Conservation (phyloP, 2,797 vertebrate genomes). For the Melanotaenia trifasciata region DNA sequence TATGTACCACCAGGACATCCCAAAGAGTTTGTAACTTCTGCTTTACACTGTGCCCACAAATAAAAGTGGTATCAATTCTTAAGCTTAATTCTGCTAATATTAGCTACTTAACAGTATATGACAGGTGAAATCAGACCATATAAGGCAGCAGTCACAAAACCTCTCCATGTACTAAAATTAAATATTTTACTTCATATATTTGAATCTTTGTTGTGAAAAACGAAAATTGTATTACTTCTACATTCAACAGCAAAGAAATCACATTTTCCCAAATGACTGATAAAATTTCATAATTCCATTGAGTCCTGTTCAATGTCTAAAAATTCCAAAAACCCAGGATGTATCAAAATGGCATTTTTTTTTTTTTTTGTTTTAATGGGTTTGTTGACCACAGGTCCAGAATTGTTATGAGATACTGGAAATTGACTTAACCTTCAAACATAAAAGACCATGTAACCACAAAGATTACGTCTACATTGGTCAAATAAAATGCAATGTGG, state of each 20-base stretch:
- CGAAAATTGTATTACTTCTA: too few relatives aligned
- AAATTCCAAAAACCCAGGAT: too few relatives aligned
- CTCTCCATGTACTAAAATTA: not conserved
- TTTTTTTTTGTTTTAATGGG: too few relatives aligned
- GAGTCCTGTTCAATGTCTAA: too few relatives aligned
- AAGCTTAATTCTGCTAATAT: not conserved
- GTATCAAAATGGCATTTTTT: too few relatives aligned
- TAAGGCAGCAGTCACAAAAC: not conserved
- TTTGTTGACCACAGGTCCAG: not conserved
- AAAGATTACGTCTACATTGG: not conserved
- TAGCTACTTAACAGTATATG: not conserved
- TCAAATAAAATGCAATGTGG: not conserved
- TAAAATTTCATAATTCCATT: too few relatives aligned
- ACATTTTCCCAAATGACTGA: too few relatives aligned
- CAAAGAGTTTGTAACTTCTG: not conserved
- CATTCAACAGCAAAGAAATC: too few relatives aligned
- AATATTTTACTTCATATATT: not conserved
- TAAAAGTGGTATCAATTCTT: not conserved
- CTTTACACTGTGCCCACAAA: not conserved
- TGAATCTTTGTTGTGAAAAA: not conserved
- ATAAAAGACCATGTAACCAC: too few relatives aligned
- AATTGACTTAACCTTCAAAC: not conserved
- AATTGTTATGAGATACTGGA: not conserved
- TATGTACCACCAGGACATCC: not conserved
- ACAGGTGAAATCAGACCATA: not conserved